These are phyloP conservation scores for Arothron firmamentum DNA, from an alignment of 2,113 vertebrate species.

Conservation along the genomic window DNA sequence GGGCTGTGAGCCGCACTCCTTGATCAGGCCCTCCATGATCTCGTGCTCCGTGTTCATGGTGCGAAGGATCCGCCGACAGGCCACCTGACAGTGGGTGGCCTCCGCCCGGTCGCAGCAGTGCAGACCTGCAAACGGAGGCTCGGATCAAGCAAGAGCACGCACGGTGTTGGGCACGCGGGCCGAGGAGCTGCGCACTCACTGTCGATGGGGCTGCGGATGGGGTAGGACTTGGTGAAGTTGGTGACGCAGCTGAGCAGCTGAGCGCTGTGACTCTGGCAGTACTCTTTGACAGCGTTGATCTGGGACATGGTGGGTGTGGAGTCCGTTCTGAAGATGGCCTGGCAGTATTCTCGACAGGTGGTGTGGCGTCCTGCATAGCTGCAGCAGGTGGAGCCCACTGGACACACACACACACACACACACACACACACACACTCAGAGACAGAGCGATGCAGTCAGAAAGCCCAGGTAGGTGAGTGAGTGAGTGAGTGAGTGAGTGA, in stretches of 20 bases:
- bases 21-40: conserved; percentile 94
- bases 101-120: conserved; percentile 96
- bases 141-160: background rate
- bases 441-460: no score
- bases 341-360: conserved; percentile 94
- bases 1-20: conserved; percentile 88
- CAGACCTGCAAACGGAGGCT: conserved; percentile 75
- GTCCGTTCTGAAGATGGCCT: conserved; percentile 98
- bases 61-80: conserved; percentile 90
- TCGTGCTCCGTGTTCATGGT: conserved; percentile 96
- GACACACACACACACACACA: conserved; percentile 13
- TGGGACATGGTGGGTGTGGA: conserved; percentile 93
- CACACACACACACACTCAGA: no score
- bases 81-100: conserved; percentile 86
- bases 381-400: conserved; percentile 96
- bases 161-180: no score
- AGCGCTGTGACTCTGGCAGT: conserved; percentile 88
- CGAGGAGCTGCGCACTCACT: conserved; percentile 76
- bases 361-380: conserved; percentile 94
- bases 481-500: no score
- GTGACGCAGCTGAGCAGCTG: conserved; percentile 90
- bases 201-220: conserved; percentile 93
- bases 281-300: conserved; percentile 92
- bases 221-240: conserved; percentile 97
- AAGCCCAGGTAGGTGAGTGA: no score